phyloP scores from a whole-genome alignment of 2,888 invertebrate species.

The Liopterus haemorrhoidalis region DNA sequence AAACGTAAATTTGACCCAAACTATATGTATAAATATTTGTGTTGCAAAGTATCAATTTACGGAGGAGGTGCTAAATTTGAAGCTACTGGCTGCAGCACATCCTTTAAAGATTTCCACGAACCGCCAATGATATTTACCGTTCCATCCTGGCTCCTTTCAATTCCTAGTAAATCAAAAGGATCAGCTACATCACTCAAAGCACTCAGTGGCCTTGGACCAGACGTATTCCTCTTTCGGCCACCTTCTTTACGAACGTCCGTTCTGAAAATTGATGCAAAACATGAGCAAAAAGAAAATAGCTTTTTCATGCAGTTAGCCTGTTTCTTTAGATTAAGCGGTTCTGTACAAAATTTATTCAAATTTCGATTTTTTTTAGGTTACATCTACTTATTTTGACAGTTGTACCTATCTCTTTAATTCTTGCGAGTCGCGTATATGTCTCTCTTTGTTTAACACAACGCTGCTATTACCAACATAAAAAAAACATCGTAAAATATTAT shows the following conservation, averaged over 20 bases:
- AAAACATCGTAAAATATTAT: too few relatives aligned
- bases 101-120: neutral
- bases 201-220: conserved; percentile 76
- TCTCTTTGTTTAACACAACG: too few relatives aligned
- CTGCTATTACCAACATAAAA: too few relatives aligned
- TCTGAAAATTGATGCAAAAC: too few relatives aligned
- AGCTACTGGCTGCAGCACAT: neutral
- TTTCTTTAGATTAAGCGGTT: too few relatives aligned
- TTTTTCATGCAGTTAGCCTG: too few relatives aligned
- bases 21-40: neutral
- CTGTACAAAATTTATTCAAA: too few relatives aligned
- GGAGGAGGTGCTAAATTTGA: neutral
- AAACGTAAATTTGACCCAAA: too few relatives aligned
- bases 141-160: conserved; percentile 75
- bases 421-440: too few relatives aligned
- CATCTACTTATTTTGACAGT: too few relatives aligned
- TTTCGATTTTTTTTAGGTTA: too few relatives aligned
- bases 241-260: conserved; percentile 66
- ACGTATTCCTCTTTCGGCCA: conserved; percentile 71
- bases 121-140: conserved; percentile 56
- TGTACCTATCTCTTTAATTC: too few relatives aligned
- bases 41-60: neutral
- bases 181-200: conserved; percentile 77
- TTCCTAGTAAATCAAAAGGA: conserved; percentile 78
- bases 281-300: neutral